A percentile compares a stretch with the other conserved stretches of the same genome.
phyloP scores from a whole-genome alignment of 1,140 invertebrate species.

The Caligus rogercresseyi region DNA sequence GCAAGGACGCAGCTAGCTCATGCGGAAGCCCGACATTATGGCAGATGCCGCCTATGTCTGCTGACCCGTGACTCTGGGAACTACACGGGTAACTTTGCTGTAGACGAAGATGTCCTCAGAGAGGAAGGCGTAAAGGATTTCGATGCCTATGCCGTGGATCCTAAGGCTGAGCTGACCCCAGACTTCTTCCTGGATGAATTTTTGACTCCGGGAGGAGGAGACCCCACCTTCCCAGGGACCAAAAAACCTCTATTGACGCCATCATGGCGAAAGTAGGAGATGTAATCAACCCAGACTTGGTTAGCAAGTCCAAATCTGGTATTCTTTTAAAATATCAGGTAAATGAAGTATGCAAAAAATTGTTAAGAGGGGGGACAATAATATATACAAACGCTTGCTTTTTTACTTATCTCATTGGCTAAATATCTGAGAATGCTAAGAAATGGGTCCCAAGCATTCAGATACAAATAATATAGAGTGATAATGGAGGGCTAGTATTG shows the following conservation, averaged over 20 bases:
- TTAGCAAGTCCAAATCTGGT: background rate
- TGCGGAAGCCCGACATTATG: constrained; percentile 79
- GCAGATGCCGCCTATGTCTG: constrained; percentile 83
- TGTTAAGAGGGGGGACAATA: no score
- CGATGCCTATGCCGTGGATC: constrained; percentile 60
- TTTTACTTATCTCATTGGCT: no score
- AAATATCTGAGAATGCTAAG: no score
- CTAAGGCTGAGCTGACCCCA: constrained; percentile 47
- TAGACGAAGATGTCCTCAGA: constrained; percentile 78
- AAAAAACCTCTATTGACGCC: constrained; percentile 1
- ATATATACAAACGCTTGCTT: no score
- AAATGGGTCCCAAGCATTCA: no score
- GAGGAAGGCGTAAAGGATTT: constrained; percentile 64
- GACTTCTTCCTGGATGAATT: constrained; percentile 77
- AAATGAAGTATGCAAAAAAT: no score
- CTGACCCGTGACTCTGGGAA: constrained; percentile 54
- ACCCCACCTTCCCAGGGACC: constrained; percentile 19
- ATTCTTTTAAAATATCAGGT: background rate
- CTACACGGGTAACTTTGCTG: constrained; percentile 63
- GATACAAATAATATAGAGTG: no score
- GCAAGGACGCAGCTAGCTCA: constrained; percentile 33
- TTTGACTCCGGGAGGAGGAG: constrained; percentile 18
- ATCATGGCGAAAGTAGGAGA: background rate
- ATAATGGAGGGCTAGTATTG: no score
- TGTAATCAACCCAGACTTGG: background rate